Evolutionary conservation across 2,888 invertebrate species (phyloP), one percentile per base, ranked within the genome.

Genomic region (Hemicrepidius hirtus): DNA sequence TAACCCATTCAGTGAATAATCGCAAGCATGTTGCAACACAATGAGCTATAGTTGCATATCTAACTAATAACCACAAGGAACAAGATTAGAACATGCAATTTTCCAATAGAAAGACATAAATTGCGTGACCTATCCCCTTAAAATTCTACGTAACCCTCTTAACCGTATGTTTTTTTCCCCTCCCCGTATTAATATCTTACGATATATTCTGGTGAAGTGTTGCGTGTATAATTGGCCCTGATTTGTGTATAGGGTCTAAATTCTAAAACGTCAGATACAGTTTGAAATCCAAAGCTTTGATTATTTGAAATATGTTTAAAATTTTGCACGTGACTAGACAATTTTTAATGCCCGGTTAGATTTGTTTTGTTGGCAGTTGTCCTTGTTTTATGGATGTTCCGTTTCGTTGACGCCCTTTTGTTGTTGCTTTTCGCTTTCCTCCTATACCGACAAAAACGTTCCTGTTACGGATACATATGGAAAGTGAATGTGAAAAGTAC

Each of bases 281-380:
- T 67, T 71, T 62, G 62, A 20, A 40, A 35, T 20, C 10, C 20
- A 60, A 65, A 44, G 55, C 28, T 66, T 60, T 50, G 66, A 60
- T 71, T 71, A 71, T 71, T 53, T 53, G 53, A 71, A 71, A 71
- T 71, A 71, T 71, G 66, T 71, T 67, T 71, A 71, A 71, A 66
- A 71, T 71, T 71, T 71, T 44, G 18, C 67, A 46, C 60, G 28
- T 62, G 67, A 71, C 50, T 71, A 41, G 46, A 44, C 71, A 66
- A 66, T 67, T 71, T 60, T 71, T 60, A 57, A 71, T 71, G 66
- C 66, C 64, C 44, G 53, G 71, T 46, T 71, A 46, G 53, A 67
- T 62, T 44, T 57, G 67, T 67, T 67, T 57, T 67, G 67, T 67
- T 67, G 67, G 55, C 67, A 55, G 67, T 59, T 44, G 67, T 67